Conservation (phyloP, 1,140 invertebrate genomes). For the Eriocheir sinensis region DNA sequence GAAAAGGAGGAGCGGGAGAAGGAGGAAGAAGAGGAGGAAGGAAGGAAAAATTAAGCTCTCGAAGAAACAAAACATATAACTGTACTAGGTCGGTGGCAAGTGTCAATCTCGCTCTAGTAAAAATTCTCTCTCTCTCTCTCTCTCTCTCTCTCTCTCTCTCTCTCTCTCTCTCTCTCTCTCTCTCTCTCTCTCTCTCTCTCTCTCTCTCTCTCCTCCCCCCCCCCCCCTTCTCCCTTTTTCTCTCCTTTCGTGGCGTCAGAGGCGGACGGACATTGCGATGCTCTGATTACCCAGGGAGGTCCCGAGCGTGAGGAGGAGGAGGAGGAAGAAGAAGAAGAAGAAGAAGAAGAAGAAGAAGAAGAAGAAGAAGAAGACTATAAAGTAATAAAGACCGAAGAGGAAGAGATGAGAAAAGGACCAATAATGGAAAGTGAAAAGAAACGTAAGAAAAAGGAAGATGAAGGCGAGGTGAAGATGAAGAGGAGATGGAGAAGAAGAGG, state of each 20-base stretch:
- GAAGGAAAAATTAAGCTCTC: not conserved
- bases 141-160: not conserved
- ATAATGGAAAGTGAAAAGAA: not conserved
- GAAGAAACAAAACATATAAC: not conserved
- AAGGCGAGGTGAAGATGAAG: not conserved
- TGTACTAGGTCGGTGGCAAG: not conserved
- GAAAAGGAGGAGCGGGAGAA: not conserved
- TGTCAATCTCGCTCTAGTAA: not conserved
- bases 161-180: not conserved
- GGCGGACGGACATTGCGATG: not conserved
- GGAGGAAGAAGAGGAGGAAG: not conserved
- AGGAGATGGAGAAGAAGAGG: not conserved
- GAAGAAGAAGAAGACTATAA: too few species aligned
- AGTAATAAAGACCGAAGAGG: too few species aligned
- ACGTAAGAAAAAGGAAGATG: not conserved
- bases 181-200: not conserved
- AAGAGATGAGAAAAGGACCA: not conserved
- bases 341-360: too few species aligned
- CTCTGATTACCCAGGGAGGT: too few species aligned
- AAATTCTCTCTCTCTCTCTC: not conserved
- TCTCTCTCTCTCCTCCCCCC: not conserved
- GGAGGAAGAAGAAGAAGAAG: not conserved
- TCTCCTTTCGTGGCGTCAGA: not conserved
- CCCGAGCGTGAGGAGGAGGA: too few species aligned
- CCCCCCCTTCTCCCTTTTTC: not conserved